Conservation (phyloP, 2,888 invertebrate species). For the Galerucella nymphaeae region DNA sequence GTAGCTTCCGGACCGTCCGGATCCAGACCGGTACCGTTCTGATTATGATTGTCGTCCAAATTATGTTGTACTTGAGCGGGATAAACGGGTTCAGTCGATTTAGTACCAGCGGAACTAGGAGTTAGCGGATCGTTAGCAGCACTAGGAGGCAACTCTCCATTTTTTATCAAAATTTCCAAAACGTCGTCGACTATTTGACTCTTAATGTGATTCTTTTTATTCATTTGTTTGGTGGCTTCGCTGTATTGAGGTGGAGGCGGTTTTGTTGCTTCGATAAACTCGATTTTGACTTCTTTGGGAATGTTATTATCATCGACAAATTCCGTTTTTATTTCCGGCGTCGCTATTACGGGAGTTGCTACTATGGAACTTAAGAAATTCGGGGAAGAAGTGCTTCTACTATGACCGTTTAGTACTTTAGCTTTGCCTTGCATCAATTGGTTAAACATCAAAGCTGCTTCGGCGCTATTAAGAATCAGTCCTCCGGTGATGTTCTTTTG, state of each 20-base stretch:
- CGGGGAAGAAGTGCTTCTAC: slow-evolving; percentile 68
- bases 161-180: slow-evolving; percentile 91
- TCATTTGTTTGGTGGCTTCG: slow-evolving; percentile 75
- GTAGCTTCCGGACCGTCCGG: slow-evolving; percentile 63
- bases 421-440: slow-evolving; percentile 66
- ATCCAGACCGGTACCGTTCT: slow-evolving; percentile 55
- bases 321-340: slow-evolving; percentile 55
- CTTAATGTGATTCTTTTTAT: slow-evolving; percentile 66
- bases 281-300: slow-evolving; percentile 54
- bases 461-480: slow-evolving; percentile 74
- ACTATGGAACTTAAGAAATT: slow-evolving; percentile 68
- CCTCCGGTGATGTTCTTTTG: slow-evolving; percentile 65
- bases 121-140: slow-evolving; percentile 80
- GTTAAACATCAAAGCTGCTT: slow-evolving; percentile 67
- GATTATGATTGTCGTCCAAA: slow-evolving; percentile 48
- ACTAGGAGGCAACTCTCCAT: slow-evolving; percentile 91
- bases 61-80: slow-evolving; percentile 57
- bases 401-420: slow-evolving; percentile 67
- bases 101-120: slow-evolving; percentile 65
- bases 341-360: slow-evolving; percentile 50
- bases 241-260: slow-evolving; percentile 72
- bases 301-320: slow-evolving; percentile 47
- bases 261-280: slow-evolving; percentile 58
- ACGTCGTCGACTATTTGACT: slow-evolving; percentile 92
- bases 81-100: slow-evolving; percentile 57